Evolutionary conservation across 64 coral and sea anemone genomes (phyloP).

Genomic region (Montipora foliosa): DNA sequence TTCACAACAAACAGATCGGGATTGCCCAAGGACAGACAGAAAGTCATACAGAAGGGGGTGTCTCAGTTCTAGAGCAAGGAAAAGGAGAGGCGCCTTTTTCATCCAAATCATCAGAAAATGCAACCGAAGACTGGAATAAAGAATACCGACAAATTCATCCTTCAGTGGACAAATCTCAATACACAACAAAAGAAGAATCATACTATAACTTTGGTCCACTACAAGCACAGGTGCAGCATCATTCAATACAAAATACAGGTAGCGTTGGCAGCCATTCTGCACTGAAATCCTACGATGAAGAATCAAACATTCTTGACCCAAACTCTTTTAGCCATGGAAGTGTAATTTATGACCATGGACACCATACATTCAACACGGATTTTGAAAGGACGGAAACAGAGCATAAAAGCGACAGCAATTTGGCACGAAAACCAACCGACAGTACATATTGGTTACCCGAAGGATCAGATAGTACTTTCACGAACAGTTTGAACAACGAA

Average conservation of each 20-base stretch:
- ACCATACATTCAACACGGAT: not conserved
- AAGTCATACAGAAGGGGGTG: not conserved
- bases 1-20: not conserved
- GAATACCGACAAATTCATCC: not conserved
- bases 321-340: not conserved
- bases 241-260: not conserved
- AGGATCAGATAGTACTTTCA: not conserved
- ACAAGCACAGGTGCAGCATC: not conserved
- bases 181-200: not conserved
- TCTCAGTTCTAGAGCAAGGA: not conserved
- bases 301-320: conserved; percentile 16
- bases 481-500: not conserved
- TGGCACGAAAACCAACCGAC: not conserved
- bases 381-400: not conserved
- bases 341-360: not conserved
- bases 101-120: not conserved
- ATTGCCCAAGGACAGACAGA: not conserved
- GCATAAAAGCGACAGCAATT: not conserved
- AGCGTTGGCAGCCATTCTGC: not conserved
- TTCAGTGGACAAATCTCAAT: not conserved
- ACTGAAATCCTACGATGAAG: conserved; percentile 7
- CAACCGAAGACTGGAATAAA: not conserved
- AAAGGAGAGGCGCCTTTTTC: not conserved
- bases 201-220: not conserved
- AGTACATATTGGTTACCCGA: not conserved